Base-by-base conservation (phyloP, 2,888 invertebrate species). In the Epinotia bilunana region DNA sequence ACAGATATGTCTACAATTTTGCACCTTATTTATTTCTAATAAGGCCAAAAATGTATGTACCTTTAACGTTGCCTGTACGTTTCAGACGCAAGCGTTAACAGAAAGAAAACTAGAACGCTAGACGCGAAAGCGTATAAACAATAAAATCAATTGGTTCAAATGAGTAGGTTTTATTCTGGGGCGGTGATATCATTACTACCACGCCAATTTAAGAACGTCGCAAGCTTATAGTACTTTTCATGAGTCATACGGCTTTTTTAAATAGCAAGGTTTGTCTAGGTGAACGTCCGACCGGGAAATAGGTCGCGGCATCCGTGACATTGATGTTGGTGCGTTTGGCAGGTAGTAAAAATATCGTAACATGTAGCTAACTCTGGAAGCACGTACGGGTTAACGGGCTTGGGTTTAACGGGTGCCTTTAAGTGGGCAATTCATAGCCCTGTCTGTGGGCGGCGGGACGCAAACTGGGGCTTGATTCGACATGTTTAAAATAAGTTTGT, bases 41-140 rank as follows among this genome's bases (percentile, higher is more conserved):
- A 20, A 20, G 2, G 23, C 0, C 23, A 28, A 28, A 28, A 1
- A 0, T 28, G 23, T 28, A 28, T 11, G 43, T 46, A 46, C 46
- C 12, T 46, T 5, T 53, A 6, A 5, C n/a, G 53, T 1, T n/a
- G n/a, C n/a, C 53, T 53, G 53, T n/a, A 55, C 28, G 55, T 72
- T 67, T 65, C 64, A 62, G 57, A 75, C 49, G 63, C 69, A 84
- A 86, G 86, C 85, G 84, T 82, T 80, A 81, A 76, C 83, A 83
- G 80, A 84, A 83, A 85, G 83, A 84, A 87, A 90, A 88, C 79
- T 89, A 83, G 91, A 84, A 73, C 91, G 85, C 88, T 87, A 88
- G 87, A 84, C 81, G 86, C 88, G 91, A 92, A 91, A 91, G 89
- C 86, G 88, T 86, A 90, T 91, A 91, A 89, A 90, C 90, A 88